phyloP scores from a whole-genome alignment of 2,113 vertebrate genomes.

The Nesoenas mayeri region DNA sequence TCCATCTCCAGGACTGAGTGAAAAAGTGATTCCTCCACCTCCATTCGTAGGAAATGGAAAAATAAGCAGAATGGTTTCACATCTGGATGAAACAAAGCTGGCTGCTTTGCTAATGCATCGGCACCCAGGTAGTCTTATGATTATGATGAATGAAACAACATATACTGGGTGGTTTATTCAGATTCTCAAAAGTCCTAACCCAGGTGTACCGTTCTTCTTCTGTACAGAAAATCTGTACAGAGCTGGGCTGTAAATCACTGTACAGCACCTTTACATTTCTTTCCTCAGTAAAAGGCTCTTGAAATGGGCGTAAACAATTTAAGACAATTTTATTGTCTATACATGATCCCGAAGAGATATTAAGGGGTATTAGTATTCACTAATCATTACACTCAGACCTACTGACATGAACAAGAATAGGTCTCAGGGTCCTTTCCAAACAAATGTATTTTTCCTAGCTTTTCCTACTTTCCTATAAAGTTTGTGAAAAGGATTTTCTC shows the following conservation, averaged over 20 bases:
- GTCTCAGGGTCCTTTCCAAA: neutral
- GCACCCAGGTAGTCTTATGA: neutral
- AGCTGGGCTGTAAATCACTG: neutral
- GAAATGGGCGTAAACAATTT: neutral
- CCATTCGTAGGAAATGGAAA: neutral
- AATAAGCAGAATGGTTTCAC: neutral
- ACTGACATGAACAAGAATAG: neutral
- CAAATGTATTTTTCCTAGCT: neutral
- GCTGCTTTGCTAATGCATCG: neutral
- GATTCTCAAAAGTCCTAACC: neutral
- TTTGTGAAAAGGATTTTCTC: neutral
- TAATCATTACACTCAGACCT: neutral
- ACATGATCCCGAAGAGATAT: neutral
- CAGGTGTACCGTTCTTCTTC: neutral
- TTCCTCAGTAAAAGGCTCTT: neutral
- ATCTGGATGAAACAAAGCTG: neutral
- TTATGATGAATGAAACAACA: neutral
- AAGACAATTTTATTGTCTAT: neutral
- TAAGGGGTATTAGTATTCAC: neutral
- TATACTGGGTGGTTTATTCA: neutral
- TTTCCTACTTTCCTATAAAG: neutral
- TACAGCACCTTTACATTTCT: neutral
- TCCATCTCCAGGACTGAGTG: neutral
- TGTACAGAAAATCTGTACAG: neutral
- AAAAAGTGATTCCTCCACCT: neutral